Evolutionary conservation across 2,113 vertebrate species (phyloP).

Genomic region (Mus musculus): DNA sequence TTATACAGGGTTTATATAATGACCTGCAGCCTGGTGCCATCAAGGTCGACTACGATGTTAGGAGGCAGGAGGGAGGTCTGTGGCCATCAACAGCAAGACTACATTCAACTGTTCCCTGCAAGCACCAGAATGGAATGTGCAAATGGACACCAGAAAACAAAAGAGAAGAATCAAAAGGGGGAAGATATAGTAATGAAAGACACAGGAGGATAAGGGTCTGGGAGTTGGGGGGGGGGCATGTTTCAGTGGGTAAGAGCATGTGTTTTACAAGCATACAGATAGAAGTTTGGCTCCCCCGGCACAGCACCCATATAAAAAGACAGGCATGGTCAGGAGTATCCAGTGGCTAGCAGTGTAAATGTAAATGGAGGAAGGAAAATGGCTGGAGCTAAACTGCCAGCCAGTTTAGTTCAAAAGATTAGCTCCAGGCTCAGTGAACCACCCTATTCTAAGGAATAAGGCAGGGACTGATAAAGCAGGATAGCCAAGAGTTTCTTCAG

Average conservation of each 20-base stretch:
- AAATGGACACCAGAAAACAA: neutral
- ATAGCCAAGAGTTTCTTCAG: too few species aligned
- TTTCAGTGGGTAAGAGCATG: neutral
- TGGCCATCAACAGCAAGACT: neutral
- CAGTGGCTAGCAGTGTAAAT: too few species aligned
- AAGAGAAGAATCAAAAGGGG: neutral
- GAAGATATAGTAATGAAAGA: rapidly evolving
- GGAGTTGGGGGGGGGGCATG: neutral
- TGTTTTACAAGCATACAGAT: neutral
- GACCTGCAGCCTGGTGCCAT: neutral
- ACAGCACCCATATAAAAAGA: neutral
- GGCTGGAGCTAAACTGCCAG: neutral
- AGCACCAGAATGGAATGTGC: rapidly evolving
- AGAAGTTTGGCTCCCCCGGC: too few species aligned
- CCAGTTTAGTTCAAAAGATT: neutral
- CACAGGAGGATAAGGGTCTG: neutral
- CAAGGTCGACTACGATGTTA: neutral
- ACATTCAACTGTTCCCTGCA: neutral
- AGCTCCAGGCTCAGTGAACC: too few species aligned
- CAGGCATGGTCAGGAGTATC: too few species aligned
- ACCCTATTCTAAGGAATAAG: neutral
- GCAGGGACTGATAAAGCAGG: neutral
- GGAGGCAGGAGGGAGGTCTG: neutral
- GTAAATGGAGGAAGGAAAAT: too few species aligned
- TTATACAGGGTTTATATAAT: rapidly evolving